Evolutionary conservation across 2,113 vertebrate species (phyloP).

Genomic region (Tenebrosternarchus preto): DNA sequence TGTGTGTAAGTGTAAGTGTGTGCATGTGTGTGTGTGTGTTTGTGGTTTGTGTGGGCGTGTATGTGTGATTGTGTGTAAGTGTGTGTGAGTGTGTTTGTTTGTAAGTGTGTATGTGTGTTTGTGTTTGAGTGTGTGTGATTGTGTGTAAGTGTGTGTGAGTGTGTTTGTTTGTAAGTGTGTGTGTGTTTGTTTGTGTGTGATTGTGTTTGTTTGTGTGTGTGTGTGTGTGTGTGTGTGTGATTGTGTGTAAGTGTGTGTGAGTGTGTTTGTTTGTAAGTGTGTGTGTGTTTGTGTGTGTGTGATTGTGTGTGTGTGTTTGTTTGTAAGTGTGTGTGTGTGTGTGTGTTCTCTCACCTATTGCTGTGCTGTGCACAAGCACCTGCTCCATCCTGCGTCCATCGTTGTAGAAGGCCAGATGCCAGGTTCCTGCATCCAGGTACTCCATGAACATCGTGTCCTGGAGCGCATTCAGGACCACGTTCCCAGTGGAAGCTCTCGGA

Average conservation of each 20-base stretch:
- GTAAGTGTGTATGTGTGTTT: background rate
- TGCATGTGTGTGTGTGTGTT: conserved; percentile 41
- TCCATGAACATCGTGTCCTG: conserved; percentile 88
- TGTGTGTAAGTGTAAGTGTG: background rate
- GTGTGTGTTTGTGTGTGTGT: no score
- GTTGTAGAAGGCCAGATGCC: conserved; percentile 88
- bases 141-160: conserved; percentile 41
- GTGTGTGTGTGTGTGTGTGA: no score
- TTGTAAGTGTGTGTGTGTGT: conserved; percentile 18
- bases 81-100: background rate
- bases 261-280: no score
- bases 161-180: background rate
- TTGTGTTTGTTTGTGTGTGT: background rate
- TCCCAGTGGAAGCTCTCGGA: conserved; percentile 72
- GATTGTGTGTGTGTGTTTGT: background rate
- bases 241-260: no score
- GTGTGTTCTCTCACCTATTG: conserved; percentile 76
- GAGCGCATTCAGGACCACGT: conserved; percentile 78
- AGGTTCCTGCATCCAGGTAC: conserved; percentile 86
- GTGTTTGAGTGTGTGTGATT: background rate
- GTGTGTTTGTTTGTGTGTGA: background rate
- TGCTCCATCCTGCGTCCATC: conserved; percentile 87
- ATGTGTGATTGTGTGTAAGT: background rate
- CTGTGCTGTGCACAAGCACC: conserved; percentile 83
- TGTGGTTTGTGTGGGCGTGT: conserved; percentile 3